phyloP scores from a whole-genome alignment of 2,888 invertebrate genomes.

The Malacosoma neustria region DNA sequence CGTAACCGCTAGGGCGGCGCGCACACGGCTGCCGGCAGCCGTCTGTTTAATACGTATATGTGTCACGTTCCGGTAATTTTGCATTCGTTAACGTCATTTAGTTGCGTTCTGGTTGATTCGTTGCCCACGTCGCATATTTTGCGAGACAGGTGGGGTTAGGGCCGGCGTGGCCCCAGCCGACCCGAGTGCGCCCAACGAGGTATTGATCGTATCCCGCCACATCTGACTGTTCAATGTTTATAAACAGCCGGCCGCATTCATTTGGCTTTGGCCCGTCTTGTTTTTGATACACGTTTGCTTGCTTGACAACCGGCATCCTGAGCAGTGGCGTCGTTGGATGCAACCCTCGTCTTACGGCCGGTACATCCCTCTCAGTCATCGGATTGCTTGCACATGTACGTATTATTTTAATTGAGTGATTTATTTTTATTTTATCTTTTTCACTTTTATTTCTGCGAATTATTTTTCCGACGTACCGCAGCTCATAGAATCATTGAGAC shows the following conservation, averaged over 20 bases:
- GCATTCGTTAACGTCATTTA: constrained; percentile 29
- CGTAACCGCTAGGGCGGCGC: constrained; percentile 54
- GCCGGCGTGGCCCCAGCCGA: constrained; percentile 43
- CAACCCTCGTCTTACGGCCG: constrained; percentile 29
- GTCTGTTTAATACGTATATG: constrained; percentile 46
- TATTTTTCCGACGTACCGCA: constrained; percentile 18
- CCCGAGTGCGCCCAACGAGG: constrained; percentile 34
- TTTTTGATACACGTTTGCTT: constrained; percentile 47
- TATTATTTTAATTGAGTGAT: too few species aligned
- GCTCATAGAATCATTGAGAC: constrained; percentile 21
- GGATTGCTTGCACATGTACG: constrained; percentile 49
- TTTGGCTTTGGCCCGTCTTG: constrained; percentile 46
- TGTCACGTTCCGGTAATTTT: constrained; percentile 23
- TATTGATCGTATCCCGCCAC: constrained; percentile 52
- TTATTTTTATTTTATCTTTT: constrained; percentile 26
- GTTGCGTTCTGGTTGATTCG: constrained; percentile 29
- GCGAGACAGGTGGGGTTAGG: constrained; percentile 50
- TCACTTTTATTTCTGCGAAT: constrained; percentile 7
- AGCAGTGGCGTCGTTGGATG: constrained; percentile 39
- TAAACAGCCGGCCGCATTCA: constrained; percentile 65
- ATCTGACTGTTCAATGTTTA: constrained; percentile 58
- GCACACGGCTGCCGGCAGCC: constrained; percentile 54
- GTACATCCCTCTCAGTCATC: constrained; percentile 23
- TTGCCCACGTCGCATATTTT: constrained; percentile 30
- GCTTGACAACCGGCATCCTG: constrained; percentile 31